Base-by-base conservation (phyloP, 2,888 invertebrate species). In the Leptothorax acervorum region DNA sequence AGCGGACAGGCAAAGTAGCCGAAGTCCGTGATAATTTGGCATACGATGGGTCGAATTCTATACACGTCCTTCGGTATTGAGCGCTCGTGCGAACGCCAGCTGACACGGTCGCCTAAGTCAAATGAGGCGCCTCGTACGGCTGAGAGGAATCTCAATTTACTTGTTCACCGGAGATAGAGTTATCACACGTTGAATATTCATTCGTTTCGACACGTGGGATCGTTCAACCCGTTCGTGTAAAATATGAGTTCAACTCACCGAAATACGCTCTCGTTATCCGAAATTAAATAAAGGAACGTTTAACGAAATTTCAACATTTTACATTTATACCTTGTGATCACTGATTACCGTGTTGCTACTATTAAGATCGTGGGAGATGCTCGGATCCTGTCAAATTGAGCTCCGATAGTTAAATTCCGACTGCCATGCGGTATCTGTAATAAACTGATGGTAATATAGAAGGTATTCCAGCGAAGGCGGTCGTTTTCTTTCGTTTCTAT, bases 21-120 rank as follows among this genome's bases (percentile, higher is more conserved):
- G 68, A 79, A 82, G 86, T 86, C 84, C 66, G 82, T 85, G 88
- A 91, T 90, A 88, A 91, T 88, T 90, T 84, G 63, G 84, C 83
- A 87, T 83, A 85, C 85, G 82, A 81, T 82, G 65, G 88, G 91
- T 23, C 23, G 90, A 90, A 90, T 87, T 90, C 86, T 91, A 90
- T 90, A 87, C 91, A 76, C 76, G 85, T 84, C 68, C 75, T 75
- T 85, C 82, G 62, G 53, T 82, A 57, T 57, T 74, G 84, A 86
- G 75, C 79, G 78, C 78, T 83, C 83, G 83, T 75, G 88, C 93
- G 92, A 83, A 84, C 91, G 88, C 93, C 93, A 93, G 93, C 93
- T 93, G 93, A 92, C 93, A 91, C 88, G 76, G 45, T 51, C 84
- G 73, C 68, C 84, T 84, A 88, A 88, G 84, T 60, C 88, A 51